phyloP scores from a whole-genome alignment of 2,113 vertebrate genomes.

The Myotis yumanensis region DNA sequence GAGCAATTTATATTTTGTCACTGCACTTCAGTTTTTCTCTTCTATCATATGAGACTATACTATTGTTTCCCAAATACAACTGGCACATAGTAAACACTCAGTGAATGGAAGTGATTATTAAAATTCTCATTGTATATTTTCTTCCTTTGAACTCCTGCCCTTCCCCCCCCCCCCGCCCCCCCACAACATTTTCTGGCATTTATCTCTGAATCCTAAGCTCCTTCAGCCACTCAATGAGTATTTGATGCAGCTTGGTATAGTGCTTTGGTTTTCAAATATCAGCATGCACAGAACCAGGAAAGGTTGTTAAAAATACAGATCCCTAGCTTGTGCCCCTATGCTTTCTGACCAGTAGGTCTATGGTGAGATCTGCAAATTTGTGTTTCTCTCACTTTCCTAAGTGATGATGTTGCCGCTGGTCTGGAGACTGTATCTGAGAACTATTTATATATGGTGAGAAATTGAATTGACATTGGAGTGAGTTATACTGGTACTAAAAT shows the following conservation, averaged over 20 bases:
- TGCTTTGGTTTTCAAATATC: background rate
- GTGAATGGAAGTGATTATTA: background rate
- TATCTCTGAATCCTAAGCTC: background rate
- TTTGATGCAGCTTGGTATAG: too few species aligned
- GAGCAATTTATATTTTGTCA: background rate
- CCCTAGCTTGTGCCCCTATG: accelerated
- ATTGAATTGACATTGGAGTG: background rate
- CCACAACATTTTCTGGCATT: background rate
- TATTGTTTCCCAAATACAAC: background rate
- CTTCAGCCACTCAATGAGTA: background rate
- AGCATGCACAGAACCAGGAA: background rate
- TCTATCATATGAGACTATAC: background rate
- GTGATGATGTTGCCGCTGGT: background rate
- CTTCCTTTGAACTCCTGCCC: background rate
- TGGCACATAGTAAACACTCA: background rate
- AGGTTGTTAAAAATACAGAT: background rate
- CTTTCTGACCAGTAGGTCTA: background rate
- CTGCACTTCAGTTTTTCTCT: background rate
- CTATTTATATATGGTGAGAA: background rate
- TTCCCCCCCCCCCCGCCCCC: accelerated
- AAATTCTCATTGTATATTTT: background rate
- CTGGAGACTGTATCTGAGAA: background rate
- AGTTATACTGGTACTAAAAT: background rate
- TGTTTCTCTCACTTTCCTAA: background rate
- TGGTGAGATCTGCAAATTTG: background rate